Evolutionary conservation across 1,140 invertebrate genomes (phyloP).

Genomic region (Drosophila lini): DNA sequence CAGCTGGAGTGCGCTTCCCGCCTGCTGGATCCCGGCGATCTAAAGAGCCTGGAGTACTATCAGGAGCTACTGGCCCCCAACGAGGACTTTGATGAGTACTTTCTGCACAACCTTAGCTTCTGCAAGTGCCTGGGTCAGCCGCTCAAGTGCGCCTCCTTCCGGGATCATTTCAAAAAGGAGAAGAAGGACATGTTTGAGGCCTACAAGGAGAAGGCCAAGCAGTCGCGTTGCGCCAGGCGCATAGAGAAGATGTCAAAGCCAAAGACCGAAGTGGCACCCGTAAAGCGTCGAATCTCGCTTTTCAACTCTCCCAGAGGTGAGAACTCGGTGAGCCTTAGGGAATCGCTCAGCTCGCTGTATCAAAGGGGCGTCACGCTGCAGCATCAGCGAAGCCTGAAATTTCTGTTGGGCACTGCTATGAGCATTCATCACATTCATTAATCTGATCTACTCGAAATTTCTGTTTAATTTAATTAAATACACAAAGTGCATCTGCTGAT

Average conservation of each 20-base stretch:
- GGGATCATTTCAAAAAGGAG: background rate
- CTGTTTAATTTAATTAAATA: background rate
- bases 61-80: conserved; percentile 42
- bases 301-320: too few species aligned
- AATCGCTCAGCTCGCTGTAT: background rate
- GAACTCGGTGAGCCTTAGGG: conserved; percentile 4
- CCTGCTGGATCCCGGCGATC: conserved; percentile 65
- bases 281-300: background rate
- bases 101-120: conserved; percentile 58
- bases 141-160: background rate
- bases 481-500: background rate
- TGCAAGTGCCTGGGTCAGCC: conserved; percentile 56
- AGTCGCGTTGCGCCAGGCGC: conserved; percentile 11
- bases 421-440: background rate
- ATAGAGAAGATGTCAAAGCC: background rate
- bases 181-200: conserved; percentile 1
- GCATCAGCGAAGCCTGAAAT: background rate
- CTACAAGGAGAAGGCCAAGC: conserved; percentile 2
- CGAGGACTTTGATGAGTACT: conserved; percentile 75
- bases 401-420: background rate
- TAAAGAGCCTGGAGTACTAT: conserved; percentile 46
- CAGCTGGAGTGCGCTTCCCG: conserved; percentile 51
- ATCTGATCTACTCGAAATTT: background rate
- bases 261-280: background rate
- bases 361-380: background rate